A percentile compares a stretch with the other conserved stretches of the same genome.
Evolutionary conservation across 2,113 vertebrate species (phyloP).

Genomic region (Notothenia rossii): DNA sequence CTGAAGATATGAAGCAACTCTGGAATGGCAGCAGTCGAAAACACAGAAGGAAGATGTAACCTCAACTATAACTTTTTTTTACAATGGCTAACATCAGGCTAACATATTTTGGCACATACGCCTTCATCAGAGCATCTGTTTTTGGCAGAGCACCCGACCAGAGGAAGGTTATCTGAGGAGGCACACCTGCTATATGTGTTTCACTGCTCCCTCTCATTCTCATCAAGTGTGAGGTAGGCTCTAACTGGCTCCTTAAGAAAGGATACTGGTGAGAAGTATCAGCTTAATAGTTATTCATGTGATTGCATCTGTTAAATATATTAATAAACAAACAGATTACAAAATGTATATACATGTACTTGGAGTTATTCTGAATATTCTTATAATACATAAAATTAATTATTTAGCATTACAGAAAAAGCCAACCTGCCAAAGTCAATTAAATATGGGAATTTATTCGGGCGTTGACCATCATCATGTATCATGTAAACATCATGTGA

Average conservation of each 20-base stretch:
- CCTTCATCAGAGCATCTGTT: constrained; percentile 69
- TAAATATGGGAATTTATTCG: not conserved
- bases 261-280: not conserved
- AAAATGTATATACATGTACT: not conserved
- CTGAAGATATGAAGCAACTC: constrained; percentile 35
- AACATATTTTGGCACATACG: constrained; percentile 65
- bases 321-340: not conserved
- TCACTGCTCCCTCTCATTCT: constrained; percentile 64
- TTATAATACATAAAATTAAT: not conserved
- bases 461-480: not conserved
- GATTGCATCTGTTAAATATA: not conserved
- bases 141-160: constrained; percentile 64
- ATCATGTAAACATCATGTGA: not conserved
- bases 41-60: constrained; percentile 52
- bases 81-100: constrained; percentile 63
- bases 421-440: not conserved
- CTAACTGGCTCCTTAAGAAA: constrained; percentile 46
- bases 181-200: constrained; percentile 69
- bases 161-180: constrained; percentile 66
- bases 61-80: constrained; percentile 54
- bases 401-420: constrained; percentile 1
- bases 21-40: constrained; percentile 58
- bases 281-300: not conserved
- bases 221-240: constrained; percentile 56
- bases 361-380: not conserved